These are phyloP conservation scores for Leptopterna dolabrata DNA, from an alignment of 2,888 invertebrate species.

Conservation along the genomic window DNA sequence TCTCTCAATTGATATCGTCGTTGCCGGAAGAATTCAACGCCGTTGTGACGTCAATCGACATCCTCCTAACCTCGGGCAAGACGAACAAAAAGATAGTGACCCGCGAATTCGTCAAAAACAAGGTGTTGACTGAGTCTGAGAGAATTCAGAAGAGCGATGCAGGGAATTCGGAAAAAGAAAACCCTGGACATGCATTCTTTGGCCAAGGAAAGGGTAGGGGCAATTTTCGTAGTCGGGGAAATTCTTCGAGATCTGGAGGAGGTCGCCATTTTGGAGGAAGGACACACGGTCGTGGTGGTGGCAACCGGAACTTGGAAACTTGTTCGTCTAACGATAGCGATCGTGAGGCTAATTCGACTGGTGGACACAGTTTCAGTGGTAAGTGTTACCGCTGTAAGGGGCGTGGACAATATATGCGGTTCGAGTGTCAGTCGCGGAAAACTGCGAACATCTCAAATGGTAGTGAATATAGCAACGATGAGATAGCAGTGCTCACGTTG, in stretches of 20 bases:
- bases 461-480: no score
- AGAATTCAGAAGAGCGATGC: neutral
- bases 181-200: no score
- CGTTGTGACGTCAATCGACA: neutral
- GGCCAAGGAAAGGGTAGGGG: neutral
- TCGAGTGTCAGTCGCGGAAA: neutral
- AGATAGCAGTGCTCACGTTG: neutral
- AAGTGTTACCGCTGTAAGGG: neutral
- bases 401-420: neutral
- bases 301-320: neutral
- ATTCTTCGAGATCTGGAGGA: no score
- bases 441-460: neutral
- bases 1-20: conserved; percentile 15
- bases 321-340: no score
- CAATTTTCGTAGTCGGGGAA: no score
- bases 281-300: no score
- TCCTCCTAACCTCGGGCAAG: neutral
- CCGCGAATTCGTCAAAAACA: conserved; percentile 17
- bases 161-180: no score
- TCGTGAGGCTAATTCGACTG: no score
- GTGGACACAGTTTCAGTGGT: no score
- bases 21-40: neutral
- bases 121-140: neutral
- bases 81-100: neutral
- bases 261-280: no score